Conservation (phyloP, 2,888 invertebrate genomes). For the Chymomyza amoena region DNA sequence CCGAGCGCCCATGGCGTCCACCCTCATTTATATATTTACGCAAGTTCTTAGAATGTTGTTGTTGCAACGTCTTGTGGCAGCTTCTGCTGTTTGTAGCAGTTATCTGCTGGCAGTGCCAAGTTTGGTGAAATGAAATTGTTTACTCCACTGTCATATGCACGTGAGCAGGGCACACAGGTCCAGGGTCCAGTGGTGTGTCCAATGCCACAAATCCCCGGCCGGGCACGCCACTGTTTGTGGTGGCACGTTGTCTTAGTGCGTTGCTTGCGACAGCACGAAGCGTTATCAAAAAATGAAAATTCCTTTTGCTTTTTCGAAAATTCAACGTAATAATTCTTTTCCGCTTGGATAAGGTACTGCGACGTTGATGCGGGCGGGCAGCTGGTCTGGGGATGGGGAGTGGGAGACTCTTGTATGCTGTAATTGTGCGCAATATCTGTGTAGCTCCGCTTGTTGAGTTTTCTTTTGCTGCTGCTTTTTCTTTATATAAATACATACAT, state of each 20-base stretch:
- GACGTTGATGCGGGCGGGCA: background rate
- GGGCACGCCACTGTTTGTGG: slow-evolving; percentile 20
- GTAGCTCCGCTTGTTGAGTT: slow-evolving; percentile 17
- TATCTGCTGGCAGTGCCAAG: slow-evolving; percentile 56
- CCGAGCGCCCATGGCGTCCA: slow-evolving; percentile 2
- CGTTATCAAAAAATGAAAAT: slow-evolving; percentile 70
- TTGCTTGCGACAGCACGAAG: slow-evolving; percentile 6
- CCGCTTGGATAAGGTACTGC: slow-evolving; percentile 65
- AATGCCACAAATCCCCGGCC: background rate
- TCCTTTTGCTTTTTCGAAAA: slow-evolving; percentile 42
- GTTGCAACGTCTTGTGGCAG: slow-evolving; percentile 44
- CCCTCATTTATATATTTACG: slow-evolving; percentile 60
- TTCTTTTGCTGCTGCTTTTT: background rate
- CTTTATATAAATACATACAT: background rate
- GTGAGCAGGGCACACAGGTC: slow-evolving; percentile 36
- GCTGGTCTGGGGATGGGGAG: too few species aligned
- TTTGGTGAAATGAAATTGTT: slow-evolving; percentile 64
- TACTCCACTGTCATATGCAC: slow-evolving; percentile 72
- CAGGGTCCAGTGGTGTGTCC: background rate
- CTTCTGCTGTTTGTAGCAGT: slow-evolving; percentile 72
- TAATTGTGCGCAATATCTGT: slow-evolving; percentile 63
- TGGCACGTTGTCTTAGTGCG: background rate
- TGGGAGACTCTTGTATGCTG: too few species aligned
- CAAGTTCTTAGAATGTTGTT: slow-evolving; percentile 59
- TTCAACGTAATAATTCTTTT: slow-evolving; percentile 75